Evolutionary conservation across 1,140 invertebrate species (phyloP), one percentile per base, ranked within the genome.

Genomic region (Scaptomyza montana): DNA sequence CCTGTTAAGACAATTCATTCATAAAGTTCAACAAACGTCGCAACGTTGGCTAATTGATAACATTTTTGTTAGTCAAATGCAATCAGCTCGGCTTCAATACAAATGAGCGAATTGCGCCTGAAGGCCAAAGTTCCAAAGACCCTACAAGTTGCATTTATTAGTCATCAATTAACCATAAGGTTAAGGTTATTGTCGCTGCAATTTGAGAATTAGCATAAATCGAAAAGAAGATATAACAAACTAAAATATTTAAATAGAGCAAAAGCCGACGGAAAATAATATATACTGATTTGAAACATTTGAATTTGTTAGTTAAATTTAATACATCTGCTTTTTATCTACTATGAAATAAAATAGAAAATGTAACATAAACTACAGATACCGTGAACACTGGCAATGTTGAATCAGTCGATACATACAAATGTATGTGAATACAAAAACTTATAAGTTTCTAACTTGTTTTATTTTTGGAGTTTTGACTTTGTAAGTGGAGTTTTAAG

Each of bases 131-230:
- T 25, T 41, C 45, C 43, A 25, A 53, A 64, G 72, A 71, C 36
- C 66, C 28, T 62, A 62, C 67, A 39, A 50, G 43, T 77, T 55
- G 50, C 43, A 77, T 77, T 82, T 82, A 82, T 68, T 79, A 72
- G 59, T 71, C 56, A 64, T 75, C 82, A 86, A 86, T 86, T 86
- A 78, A n/a, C 68, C 57, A 82, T 74, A 89, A 56, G 74, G 55
- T 64, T 54, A 16, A 69, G 16, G 33, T 66, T 5, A 10, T 50
- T 62, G 54, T 55, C 59, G 9, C 19, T 74, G 59, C 63, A 47
- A 46, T 56, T 43, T 5, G 16, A 71, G 36, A 75, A 84, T 72
- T 74, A 66, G 49, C 73, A 79, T 25, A 25, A 25, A 25, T 1
- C 21, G 21, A 25, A 25, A 25, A 1, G 21, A 25, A 25, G 3